Base-by-base conservation (phyloP, 2,888 invertebrate genomes). In the Campaea margaritaria region DNA sequence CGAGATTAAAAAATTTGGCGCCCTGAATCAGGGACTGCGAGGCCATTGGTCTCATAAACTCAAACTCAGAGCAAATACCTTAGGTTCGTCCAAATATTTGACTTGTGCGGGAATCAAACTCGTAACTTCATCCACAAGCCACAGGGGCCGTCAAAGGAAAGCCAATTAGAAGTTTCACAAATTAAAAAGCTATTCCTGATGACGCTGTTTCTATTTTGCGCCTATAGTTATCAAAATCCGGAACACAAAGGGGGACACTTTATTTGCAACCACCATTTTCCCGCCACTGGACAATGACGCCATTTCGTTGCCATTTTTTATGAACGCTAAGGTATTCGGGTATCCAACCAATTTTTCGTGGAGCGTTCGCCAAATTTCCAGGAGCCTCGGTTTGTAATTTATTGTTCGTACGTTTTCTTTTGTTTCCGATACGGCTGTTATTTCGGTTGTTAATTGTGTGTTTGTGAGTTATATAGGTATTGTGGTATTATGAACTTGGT, bases 201-300 rank as follows among this genome's bases (percentile, higher is more conserved):
- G 2, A 11, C 36, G 28, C 21, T 7, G 9, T 4, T 47, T 15
- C 21, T 9, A 34, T 48, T 44, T 49, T 21, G 12, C 15, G 14
- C 27, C 38, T 36, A 31, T 45, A 43, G 62, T 58, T 57, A 58
- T 62, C 61, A 60, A 61, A n/a, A 60, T 52, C 43, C 34, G 38
- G 47, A 31, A 48, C 59, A 67, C 62, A 68, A 65, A 63, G 57
- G 27, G 13, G 49, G 41, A 21, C 39, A 34, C 47, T 68, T 61
- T 64, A 68, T 65, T 68, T 68, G 62, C 58, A 60, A 56, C 58
- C 59, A 27, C 57, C 21, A 62, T 68, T 64, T 64, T 41, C 28
- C 56, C 56, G 48, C 57, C 50, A 49, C 14, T 11, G 44, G 13
- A 48, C 48, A 41, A 44, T 47, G 14, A 15, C 41, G 13, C 10